Evolutionary conservation across 2,113 vertebrate species (phyloP).

Genomic region (Ictidomys tridecemlineatus): DNA sequence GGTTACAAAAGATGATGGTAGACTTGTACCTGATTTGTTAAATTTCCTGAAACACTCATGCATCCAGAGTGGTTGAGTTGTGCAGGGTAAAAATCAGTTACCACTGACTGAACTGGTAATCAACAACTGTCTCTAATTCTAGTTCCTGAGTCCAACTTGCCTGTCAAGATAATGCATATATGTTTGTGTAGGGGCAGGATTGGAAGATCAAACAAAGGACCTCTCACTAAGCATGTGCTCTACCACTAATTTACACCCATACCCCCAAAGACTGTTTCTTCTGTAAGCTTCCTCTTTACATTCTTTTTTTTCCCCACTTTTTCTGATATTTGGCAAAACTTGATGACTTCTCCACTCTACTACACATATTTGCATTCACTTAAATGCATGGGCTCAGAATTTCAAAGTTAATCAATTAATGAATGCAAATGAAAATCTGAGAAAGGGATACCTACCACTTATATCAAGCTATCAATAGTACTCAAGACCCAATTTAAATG

Average conservation of each 20-base stretch:
- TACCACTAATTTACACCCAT: background rate
- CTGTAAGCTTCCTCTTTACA: background rate
- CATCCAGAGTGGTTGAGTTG: background rate
- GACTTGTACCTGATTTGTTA: background rate
- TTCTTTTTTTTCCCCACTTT: background rate
- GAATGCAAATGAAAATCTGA: background rate
- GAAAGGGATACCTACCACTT: background rate
- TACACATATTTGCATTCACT: background rate
- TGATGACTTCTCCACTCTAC: background rate
- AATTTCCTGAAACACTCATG: background rate
- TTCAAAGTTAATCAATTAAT: background rate
- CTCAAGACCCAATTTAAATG: constrained; percentile 33
- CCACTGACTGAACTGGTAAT: background rate
- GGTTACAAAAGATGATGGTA: background rate
- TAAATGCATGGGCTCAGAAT: background rate
- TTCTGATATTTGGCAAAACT: background rate
- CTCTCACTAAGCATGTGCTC: background rate
- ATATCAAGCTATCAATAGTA: background rate
- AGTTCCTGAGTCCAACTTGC: background rate
- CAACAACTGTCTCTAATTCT: background rate
- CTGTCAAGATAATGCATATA: background rate
- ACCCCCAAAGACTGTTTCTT: background rate
- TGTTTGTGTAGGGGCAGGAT: background rate
- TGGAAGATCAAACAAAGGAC: background rate
- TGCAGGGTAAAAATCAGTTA: background rate